Evolutionary conservation across 2,888 invertebrate species (phyloP).

Genomic region (Dryadula phaetusa): DNA sequence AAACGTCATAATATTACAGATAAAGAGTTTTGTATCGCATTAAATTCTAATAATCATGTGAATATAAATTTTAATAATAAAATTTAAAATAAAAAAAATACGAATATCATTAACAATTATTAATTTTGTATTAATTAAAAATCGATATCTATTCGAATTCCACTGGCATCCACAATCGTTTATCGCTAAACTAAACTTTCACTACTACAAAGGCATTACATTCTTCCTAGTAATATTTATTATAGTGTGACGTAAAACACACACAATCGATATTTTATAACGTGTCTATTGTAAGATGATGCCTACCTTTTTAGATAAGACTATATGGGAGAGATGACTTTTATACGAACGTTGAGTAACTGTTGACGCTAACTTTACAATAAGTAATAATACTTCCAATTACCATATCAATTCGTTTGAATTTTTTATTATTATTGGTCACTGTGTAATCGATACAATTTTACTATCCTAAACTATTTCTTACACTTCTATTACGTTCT

Average conservation of each 20-base stretch:
- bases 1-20: not conserved
- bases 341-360: slow-evolving; percentile 84
- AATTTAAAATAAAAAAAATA: not conserved
- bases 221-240: slow-evolving; percentile 59
- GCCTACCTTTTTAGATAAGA: slow-evolving; percentile 83
- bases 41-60: not conserved
- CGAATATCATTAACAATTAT: not conserved
- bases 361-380: slow-evolving; percentile 80
- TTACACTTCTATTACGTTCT: too few species aligned
- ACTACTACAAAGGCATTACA: slow-evolving; percentile 69
- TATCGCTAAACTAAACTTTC: slow-evolving; percentile 62
- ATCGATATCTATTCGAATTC: not conserved
- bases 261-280: slow-evolving; percentile 66
- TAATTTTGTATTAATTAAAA: not conserved
- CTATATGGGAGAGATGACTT: slow-evolving; percentile 82
- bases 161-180: slow-evolving; percentile 9
- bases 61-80: not conserved
- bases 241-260: slow-evolving; percentile 54
- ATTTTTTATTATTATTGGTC: slow-evolving; percentile 31
- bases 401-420: slow-evolving; percentile 72
- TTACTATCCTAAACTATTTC: not conserved
- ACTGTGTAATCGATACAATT: slow-evolving; percentile 29
- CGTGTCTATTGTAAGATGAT: slow-evolving; percentile 73
- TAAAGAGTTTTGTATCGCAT: not conserved
- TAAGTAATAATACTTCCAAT: slow-evolving; percentile 81